phyloP scores from a whole-genome alignment of 2,888 invertebrate species.

The Cheiracanthium punctorium region DNA sequence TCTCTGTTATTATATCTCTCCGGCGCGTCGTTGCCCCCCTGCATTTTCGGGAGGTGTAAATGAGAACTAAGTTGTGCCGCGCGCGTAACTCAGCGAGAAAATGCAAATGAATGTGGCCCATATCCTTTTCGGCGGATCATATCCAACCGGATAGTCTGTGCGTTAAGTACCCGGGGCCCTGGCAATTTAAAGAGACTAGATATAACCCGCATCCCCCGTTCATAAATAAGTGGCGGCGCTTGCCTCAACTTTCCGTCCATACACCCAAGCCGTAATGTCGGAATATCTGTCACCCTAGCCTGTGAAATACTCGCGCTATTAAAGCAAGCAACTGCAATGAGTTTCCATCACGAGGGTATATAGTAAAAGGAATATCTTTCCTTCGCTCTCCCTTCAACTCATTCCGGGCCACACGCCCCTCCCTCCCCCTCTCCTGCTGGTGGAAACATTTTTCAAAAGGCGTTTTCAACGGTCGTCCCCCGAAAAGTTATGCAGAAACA shows the following conservation, averaged over 20 bases:
- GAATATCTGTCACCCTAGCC: constrained; percentile 67
- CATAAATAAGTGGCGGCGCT: constrained; percentile 60
- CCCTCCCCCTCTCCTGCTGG: constrained; percentile 14
- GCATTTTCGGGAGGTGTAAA: constrained; percentile 59
- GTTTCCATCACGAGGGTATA: constrained; percentile 65
- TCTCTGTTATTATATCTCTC: constrained; percentile 59
- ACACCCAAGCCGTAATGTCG: constrained; percentile 63
- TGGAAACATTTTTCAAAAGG: constrained; percentile 67
- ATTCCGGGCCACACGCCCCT: neutral
- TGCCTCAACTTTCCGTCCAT: constrained; percentile 48
- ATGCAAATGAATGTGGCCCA: constrained; percentile 70
- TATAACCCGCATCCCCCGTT: constrained; percentile 61
- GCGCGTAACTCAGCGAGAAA: constrained; percentile 63
- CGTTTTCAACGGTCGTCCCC: constrained; percentile 40
- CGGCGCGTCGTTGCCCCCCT: constrained; percentile 42
- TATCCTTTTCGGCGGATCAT: constrained; percentile 61
- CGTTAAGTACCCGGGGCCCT: constrained; percentile 64
- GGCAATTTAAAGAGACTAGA: constrained; percentile 66
- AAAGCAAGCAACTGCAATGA: constrained; percentile 70
- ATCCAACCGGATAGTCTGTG: constrained; percentile 56
- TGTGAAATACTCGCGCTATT: constrained; percentile 70
- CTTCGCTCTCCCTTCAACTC: constrained; percentile 21
- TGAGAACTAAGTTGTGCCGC: constrained; percentile 67
- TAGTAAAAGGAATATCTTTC: constrained; percentile 58
- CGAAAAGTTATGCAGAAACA: constrained; percentile 70